A percentile compares a stretch with the other conserved stretches of the same genome.
These are phyloP conservation scores for Leptinotarsa lineolata DNA, from an alignment of 1,140 invertebrate species.

Conservation along the genomic window DNA sequence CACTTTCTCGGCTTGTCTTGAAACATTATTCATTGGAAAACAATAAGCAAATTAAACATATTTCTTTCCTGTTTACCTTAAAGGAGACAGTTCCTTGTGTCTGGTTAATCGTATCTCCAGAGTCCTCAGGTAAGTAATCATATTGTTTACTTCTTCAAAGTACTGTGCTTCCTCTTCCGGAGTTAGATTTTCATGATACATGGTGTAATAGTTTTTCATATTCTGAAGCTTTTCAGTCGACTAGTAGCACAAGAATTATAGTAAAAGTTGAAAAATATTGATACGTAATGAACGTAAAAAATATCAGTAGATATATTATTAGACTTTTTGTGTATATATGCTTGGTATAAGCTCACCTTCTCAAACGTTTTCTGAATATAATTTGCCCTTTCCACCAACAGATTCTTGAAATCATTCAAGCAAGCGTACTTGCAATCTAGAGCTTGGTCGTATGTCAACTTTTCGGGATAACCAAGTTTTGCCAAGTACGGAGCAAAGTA, in stretches of 20 bases:
- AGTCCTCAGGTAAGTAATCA: conserved; percentile 55
- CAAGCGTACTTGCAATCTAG: conserved; percentile 57
- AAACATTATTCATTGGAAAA: no score
- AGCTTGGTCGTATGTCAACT: conserved; percentile 55
- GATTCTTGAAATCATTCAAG: conserved; percentile 62
- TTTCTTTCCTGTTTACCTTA: conserved; percentile 45
- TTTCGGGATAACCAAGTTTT: conserved; percentile 55
- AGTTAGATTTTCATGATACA: conserved; percentile 53
- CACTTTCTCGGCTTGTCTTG: no score
- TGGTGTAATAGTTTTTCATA: conserved; percentile 52
- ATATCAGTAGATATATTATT: background rate
- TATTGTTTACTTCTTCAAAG: conserved; percentile 53
- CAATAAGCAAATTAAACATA: background rate
- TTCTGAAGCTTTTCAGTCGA: conserved; percentile 38
- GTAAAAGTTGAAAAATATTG: background rate
- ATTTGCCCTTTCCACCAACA: conserved; percentile 60
- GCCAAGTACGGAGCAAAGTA: conserved; percentile 64
- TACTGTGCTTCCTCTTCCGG: conserved; percentile 57
- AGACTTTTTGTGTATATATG: background rate
- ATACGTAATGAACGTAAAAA: background rate
- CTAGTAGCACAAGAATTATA: conserved; percentile 18
- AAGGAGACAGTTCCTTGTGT: conserved; percentile 53
- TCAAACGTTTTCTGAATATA: conserved; percentile 61
- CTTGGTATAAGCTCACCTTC: conserved; percentile 46
- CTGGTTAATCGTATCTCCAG: conserved; percentile 57